Conservation (phyloP, 2,888 invertebrate species). For the Phasia obesa region DNA sequence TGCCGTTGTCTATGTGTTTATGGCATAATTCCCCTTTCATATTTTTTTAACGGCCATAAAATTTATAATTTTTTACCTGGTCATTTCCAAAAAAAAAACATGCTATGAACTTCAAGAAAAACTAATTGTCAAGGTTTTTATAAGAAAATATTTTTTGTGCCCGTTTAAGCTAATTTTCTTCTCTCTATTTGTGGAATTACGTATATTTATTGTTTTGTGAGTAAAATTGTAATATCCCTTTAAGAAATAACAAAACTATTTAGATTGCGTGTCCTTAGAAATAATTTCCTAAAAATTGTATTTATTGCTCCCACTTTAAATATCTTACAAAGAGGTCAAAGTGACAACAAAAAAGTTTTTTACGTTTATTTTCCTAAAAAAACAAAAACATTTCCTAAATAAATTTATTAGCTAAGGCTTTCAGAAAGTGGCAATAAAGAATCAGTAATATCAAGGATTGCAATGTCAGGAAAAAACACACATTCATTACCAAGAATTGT, state of each 20-base stretch:
- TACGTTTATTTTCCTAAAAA: background rate
- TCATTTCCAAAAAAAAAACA: too few relatives aligned
- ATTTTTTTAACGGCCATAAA: too few relatives aligned
- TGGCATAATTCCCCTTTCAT: too few relatives aligned
- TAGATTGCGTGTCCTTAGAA: constrained; percentile 42
- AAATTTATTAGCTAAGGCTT: too few relatives aligned
- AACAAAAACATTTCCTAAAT: background rate
- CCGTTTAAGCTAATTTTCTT: too few relatives aligned
- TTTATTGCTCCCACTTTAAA: background rate
- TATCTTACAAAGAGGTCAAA: background rate
- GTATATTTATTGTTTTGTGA: too few relatives aligned
- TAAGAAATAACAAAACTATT: background rate
- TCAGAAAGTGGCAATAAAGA: background rate
- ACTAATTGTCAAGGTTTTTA: too few relatives aligned
- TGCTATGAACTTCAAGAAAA: too few relatives aligned
- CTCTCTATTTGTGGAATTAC: too few relatives aligned
- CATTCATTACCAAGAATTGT: background rate
- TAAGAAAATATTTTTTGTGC: too few relatives aligned
- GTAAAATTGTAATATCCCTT: background rate
- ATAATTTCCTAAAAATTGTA: background rate
- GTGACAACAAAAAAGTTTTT: background rate
- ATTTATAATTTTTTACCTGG: too few relatives aligned
- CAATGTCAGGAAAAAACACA: background rate
- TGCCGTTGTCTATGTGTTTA: too few relatives aligned
- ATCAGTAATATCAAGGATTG: background rate